phyloP scores from a whole-genome alignment of 2,888 invertebrate species.

The Brenthis ino region DNA sequence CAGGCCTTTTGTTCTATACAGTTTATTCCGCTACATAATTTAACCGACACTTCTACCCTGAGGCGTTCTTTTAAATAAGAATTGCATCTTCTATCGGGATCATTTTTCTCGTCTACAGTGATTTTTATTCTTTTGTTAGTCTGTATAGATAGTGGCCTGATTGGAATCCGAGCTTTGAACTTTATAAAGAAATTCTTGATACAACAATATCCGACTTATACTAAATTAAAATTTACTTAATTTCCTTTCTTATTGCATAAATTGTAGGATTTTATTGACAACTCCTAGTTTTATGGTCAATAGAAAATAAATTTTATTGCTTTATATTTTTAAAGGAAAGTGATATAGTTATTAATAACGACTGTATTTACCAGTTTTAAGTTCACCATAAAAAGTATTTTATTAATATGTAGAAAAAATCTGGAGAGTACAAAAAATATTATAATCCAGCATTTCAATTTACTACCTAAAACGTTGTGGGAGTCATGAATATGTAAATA shows the following conservation, averaged over 20 bases:
- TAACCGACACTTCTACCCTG: constrained; percentile 25
- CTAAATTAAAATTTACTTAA: constrained; percentile 30
- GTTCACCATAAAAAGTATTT: too few species aligned
- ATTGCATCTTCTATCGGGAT: constrained; percentile 34
- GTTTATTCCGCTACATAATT: constrained; percentile 31
- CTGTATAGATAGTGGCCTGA: constrained; percentile 48
- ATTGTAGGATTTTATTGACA: not conserved
- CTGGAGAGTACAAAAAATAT: too few species aligned
- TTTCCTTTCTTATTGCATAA: constrained; percentile 8
- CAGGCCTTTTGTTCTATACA: constrained; percentile 21
- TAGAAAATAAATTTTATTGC: not conserved
- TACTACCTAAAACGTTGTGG: too few species aligned
- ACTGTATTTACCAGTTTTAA: too few species aligned
- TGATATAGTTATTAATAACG: too few species aligned
- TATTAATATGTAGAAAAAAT: too few species aligned
- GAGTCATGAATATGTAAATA: too few species aligned
- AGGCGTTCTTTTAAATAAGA: constrained; percentile 35
- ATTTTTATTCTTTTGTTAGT: constrained; percentile 37
- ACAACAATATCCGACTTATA: constrained; percentile 32
- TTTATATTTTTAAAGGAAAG: too few species aligned
- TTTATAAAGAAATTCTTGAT: constrained; percentile 27
- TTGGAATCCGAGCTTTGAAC: constrained; percentile 52
- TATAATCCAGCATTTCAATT: too few species aligned
- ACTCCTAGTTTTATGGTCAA: not conserved
- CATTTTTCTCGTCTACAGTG: constrained; percentile 47